These are phyloP conservation scores for Onychomys arenicola DNA, from an alignment of 2,797 vertebrate genomes.

Conservation along the genomic window DNA sequence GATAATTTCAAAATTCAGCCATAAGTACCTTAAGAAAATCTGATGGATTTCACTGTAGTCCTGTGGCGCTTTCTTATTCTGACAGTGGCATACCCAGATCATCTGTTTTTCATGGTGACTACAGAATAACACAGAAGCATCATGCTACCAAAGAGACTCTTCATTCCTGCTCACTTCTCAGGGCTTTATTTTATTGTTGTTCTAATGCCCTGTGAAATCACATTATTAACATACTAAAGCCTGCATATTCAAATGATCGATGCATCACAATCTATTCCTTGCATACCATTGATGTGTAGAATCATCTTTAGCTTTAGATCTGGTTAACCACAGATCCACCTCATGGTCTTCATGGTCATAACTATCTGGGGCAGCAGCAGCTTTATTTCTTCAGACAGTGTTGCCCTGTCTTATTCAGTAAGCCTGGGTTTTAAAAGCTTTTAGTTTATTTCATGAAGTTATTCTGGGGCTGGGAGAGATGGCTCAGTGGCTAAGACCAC, in stretches of 20 bases:
- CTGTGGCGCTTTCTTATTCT: neutral
- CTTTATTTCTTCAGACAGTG: neutral
- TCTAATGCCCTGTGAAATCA: neutral
- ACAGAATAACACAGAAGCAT: conserved; percentile 8
- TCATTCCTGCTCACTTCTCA: fast-evolving
- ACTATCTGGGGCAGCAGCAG: neutral
- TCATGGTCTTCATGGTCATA: neutral
- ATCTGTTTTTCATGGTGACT: neutral
- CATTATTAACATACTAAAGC: neutral
- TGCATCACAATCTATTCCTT: neutral
- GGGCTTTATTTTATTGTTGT: neutral
- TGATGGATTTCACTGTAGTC: neutral
- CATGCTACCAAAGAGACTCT: neutral
- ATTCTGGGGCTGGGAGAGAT: neutral
- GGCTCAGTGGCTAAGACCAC: neutral
- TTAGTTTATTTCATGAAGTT: neutral
- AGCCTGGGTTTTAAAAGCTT: neutral
- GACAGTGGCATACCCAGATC: neutral
- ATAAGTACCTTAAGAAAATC: neutral
- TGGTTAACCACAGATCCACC: neutral
- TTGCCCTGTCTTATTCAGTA: neutral
- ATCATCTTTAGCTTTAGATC: neutral
- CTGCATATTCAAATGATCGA: neutral
- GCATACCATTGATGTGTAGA: neutral
- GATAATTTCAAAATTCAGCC: neutral